Evolutionary conservation across 2,113 vertebrate species (phyloP).

Genomic region (Dicerorhinus sumatrensis): DNA sequence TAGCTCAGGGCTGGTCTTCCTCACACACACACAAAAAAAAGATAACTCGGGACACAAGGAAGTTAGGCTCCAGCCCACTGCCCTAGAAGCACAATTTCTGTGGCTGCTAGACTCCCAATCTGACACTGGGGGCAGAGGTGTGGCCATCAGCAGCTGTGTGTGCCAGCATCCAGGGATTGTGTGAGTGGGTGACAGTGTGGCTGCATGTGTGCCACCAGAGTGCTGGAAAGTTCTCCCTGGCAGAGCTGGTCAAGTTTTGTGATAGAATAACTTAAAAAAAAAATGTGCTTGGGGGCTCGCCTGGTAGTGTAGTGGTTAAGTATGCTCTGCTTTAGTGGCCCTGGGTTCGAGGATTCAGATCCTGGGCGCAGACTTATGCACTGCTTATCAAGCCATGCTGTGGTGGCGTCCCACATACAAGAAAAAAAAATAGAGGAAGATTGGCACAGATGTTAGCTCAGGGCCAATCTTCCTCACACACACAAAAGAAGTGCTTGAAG

Average conservation of each 20-base stretch:
- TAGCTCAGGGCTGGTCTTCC: no score
- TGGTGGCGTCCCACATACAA: no score
- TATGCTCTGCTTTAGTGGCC: no score
- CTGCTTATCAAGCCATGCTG: no score
- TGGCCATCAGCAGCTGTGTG: not conserved
- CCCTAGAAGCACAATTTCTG: not conserved
- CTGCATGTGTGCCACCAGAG: not conserved
- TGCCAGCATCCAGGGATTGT: not conserved
- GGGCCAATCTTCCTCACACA: no score
- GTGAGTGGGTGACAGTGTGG: not conserved
- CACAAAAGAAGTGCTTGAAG: not conserved
- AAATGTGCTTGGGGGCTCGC: no score
- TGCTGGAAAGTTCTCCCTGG: not conserved
- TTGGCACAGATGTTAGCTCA: no score
- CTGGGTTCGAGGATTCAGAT: no score
- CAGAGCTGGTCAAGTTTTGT: not conserved
- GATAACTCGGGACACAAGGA: conserved; percentile 10
- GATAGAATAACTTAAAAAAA: not conserved
- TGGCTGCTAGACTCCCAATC: not conserved
- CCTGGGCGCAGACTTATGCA: no score
- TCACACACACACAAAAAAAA: not conserved
- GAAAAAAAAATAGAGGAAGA: no score
- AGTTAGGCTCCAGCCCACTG: not conserved
- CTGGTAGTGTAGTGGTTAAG: no score
- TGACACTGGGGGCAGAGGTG: not conserved